Evolutionary conservation across 1,140 invertebrate species (phyloP).

Genomic region (Dreissena rostriformis): DNA sequence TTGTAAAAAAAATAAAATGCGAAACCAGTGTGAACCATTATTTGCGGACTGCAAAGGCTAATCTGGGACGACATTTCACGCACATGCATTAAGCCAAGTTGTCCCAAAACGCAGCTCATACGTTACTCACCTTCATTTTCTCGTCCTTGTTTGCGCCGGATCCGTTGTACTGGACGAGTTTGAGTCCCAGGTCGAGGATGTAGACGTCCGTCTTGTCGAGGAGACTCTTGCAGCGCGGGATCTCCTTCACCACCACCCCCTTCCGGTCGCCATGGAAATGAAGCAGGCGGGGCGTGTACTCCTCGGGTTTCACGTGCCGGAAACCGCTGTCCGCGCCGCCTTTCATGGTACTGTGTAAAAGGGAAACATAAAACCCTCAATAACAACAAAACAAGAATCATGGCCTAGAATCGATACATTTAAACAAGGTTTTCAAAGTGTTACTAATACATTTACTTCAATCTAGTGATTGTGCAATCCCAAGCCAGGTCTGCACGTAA

Average conservation of each 20-base stretch:
- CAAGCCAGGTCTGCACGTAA: neutral
- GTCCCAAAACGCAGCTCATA: too few relatives aligned
- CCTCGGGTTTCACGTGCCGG: conserved; percentile 81
- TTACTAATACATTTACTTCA: neutral
- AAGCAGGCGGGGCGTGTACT: conserved; percentile 85
- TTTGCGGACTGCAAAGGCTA: too few relatives aligned
- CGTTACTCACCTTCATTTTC: conserved; percentile 76
- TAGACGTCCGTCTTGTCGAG: conserved; percentile 95
- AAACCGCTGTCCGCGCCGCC: conserved; percentile 84
- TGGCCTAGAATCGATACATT: too few relatives aligned
- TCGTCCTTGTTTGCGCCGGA: conserved; percentile 76
- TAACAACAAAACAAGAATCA: neutral
- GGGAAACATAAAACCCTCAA: neutral
- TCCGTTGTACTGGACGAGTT: conserved; percentile 88
- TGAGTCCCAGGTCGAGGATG: conserved; percentile 90
- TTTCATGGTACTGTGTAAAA: conserved; percentile 81
- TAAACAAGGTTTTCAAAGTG: too few relatives aligned
- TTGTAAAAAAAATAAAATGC: too few relatives aligned
- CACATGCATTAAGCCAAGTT: too few relatives aligned
- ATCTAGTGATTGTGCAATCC: neutral
- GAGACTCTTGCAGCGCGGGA: conserved; percentile 58
- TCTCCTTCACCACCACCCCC: conserved; percentile 71
- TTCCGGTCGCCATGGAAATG: conserved; percentile 79
- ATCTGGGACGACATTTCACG: too few relatives aligned
- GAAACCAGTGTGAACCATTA: too few relatives aligned